Percentiles rank a stretch among this genome's conserved stretches.
These are phyloP conservation scores for Calonectris borealis DNA, from an alignment of 2,113 vertebrate species.

Conservation along the genomic window DNA sequence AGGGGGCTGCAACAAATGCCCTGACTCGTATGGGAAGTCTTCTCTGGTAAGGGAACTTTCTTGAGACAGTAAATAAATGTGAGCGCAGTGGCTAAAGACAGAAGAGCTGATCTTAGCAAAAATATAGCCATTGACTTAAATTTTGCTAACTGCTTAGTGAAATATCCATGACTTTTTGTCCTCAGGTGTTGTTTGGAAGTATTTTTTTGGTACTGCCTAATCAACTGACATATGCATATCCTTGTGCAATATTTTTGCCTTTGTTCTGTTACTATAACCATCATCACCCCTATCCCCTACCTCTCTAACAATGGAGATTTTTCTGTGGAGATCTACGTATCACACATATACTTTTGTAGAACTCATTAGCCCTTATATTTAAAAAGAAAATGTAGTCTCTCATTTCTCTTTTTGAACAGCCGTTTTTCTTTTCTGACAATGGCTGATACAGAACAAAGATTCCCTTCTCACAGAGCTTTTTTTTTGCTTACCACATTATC, in stretches of 20 bases:
- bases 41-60: neutral
- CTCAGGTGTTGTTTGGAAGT: neutral
- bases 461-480: neutral
- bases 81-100: accelerated
- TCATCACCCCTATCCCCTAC: neutral
- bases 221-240: neutral
- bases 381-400: neutral
- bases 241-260: neutral
- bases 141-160: neutral
- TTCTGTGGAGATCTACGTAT: neutral
- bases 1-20: neutral
- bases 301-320: neutral
- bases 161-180: neutral
- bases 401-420: neutral
- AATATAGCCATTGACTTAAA: neutral
- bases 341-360: neutral
- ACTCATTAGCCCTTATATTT: neutral
- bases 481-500: neutral
- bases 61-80: neutral
- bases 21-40: neutral
- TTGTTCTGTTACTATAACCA: neutral
- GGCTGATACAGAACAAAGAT: conserved; percentile 7
- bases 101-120: neutral
- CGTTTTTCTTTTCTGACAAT: neutral
- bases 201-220: neutral